Evolutionary conservation across 23 tunicate species (phyloP).

Genomic region (Oikopleura dioica): DNA sequence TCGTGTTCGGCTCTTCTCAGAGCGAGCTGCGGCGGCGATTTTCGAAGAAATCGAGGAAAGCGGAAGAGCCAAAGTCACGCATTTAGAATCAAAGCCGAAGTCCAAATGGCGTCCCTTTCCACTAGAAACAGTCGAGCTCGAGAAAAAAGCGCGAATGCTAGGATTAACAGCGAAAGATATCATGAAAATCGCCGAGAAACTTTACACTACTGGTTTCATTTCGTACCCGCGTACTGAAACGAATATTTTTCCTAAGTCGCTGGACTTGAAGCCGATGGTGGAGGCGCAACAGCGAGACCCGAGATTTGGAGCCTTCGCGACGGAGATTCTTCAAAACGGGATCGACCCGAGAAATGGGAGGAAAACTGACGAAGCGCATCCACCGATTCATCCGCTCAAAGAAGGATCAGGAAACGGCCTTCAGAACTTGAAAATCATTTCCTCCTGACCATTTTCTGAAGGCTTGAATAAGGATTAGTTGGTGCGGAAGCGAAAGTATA

Average conservation of each 20-base stretch:
- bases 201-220: conserved; percentile 80
- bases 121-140: conserved; percentile 70
- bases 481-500: conserved; percentile 58
- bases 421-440: neutral
- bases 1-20: conserved; percentile 35
- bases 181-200: conserved; percentile 44
- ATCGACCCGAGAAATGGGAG: conserved; percentile 60
- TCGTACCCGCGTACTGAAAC: conserved; percentile 93
- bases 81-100: conserved; percentile 34
- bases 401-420: neutral
- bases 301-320: conserved; percentile 51
- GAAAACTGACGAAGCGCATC: conserved; percentile 82
- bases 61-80: conserved; percentile 40
- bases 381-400: conserved; percentile 90
- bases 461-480: conserved; percentile 15
- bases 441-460: neutral
- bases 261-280: conserved; percentile 29
- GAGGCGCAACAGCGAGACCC: conserved; percentile 31
- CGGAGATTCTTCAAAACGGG: conserved; percentile 29
- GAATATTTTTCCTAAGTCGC: conserved; percentile 69
- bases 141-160: conserved; percentile 42
- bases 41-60: conserved; percentile 33
- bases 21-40: conserved; percentile 33
- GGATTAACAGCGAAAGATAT: neutral
- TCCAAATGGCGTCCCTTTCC: conserved; percentile 72